Base-by-base conservation (phyloP, 2,888 invertebrate species). In the Beris chalybata region DNA sequence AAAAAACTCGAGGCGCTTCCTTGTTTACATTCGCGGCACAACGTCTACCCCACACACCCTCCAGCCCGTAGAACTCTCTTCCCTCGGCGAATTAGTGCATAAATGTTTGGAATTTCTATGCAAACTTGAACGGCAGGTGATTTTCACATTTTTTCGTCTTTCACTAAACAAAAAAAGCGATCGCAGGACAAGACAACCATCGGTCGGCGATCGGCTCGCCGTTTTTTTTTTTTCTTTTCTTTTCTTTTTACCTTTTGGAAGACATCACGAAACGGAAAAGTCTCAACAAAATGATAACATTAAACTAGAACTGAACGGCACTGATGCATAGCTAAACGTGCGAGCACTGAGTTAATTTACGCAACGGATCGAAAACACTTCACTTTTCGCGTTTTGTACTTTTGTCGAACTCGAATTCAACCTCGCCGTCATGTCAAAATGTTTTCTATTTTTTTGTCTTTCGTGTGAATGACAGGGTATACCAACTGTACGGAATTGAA, bases 181-280 rank as follows among this genome's bases (percentile, higher is more conserved):
- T 22, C 22, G 22, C 22, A 22, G 2, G 22, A 22, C 22, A 22
- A 3, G 22, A 22, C 22, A 22, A 22, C 22, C 22, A 22, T 22
- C 22, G 22, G n/a, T 32, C 54, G n/a, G 32, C 5, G 32, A 31
- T 5, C 30, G n/a, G 4, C 30, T 54, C 32, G 5, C 6, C 13
- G n/a, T n/a, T 32, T n/a, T 6, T 32, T 29, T n/a, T n/a, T 32
- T n/a, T 6, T 32, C 22, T n/a, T n/a, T n/a, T n/a, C n/a, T n/a
- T n/a, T 45, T 30, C 56, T 9, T 43, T 38, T 43, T 65, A 67
- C 65, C 65, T 65, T 65, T 65, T 65, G 65, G 65, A 65, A 65
- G 65, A 65, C 65, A 65, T 65, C 45, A 29, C 65, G 55, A 65
- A n/a, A 65, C 54, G 32, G 44, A 64, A 54, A 54, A 64, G 47